Percentiles rank a stretch among this genome's conserved stretches.
phyloP scores from a whole-genome alignment of 2,888 invertebrate species.

The Taphrorychus bicolor region DNA sequence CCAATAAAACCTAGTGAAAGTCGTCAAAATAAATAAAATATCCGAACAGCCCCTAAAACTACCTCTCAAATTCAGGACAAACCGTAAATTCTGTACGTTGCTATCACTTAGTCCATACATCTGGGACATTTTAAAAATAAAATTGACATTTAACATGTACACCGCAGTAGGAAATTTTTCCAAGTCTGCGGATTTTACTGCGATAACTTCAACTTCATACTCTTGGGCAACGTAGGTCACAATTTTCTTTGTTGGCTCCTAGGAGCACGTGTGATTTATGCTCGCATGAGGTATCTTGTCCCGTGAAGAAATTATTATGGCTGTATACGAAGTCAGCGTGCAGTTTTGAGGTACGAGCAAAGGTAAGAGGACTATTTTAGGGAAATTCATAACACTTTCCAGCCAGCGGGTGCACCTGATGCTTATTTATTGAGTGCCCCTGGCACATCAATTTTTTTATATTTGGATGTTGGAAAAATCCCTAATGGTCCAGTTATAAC shows the following conservation, averaged over 20 bases:
- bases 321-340: not conserved
- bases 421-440: not conserved
- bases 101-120: not conserved
- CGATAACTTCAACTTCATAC: slow-evolving; percentile 13
- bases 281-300: not conserved
- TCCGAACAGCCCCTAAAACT: not conserved
- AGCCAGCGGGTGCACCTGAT: not conserved
- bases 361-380: not conserved
- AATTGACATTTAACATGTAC: slow-evolving; percentile 13
- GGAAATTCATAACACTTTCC: not conserved
- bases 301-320: slow-evolving; percentile 12
- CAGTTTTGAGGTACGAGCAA: not conserved
- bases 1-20: not conserved
- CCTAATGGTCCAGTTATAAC: no score
- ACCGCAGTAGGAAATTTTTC: not conserved
- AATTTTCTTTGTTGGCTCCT: slow-evolving; percentile 1
- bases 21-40: not conserved
- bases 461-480: no score
- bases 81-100: slow-evolving; percentile 1
- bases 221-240: slow-evolving; percentile 16
- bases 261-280: slow-evolving; percentile 11
- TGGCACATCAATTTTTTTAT: no score
- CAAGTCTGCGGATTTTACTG: slow-evolving; percentile 3
- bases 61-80: not conserved
- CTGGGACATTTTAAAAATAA: slow-evolving; percentile 8